These are phyloP conservation scores for Artemisiospiza belli DNA, from an alignment of 2,113 vertebrate genomes.

Conservation along the genomic window DNA sequence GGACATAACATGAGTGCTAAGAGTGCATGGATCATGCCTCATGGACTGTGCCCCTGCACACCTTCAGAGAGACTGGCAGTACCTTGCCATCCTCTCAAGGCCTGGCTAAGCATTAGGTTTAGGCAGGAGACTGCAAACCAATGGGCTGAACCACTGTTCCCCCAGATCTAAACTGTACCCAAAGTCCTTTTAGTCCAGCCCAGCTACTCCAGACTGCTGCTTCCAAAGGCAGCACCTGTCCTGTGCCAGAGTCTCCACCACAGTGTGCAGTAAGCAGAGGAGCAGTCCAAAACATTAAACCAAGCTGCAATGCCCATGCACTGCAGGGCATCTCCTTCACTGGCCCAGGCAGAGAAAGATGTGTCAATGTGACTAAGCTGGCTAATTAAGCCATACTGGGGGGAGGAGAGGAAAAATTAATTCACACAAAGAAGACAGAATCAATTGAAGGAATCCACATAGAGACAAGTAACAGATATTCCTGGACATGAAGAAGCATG, in stretches of 20 bases:
- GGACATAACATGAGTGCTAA: background rate
- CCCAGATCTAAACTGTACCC: background rate
- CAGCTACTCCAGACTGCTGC: background rate
- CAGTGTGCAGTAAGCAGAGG: background rate
- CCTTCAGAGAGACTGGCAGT: background rate
- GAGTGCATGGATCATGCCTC: accelerated
- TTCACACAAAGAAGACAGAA: background rate
- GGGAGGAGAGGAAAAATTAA: background rate
- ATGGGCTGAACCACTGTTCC: background rate
- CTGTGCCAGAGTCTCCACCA: accelerated
- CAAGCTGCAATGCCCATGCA: background rate
- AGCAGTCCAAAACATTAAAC: background rate
- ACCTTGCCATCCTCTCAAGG: background rate
- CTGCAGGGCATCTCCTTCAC: background rate
- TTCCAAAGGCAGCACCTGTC: background rate
- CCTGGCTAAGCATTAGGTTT: background rate
- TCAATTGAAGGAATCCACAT: background rate
- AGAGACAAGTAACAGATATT: constrained; percentile 35
- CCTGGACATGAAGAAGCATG: background rate
- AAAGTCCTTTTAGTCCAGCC: background rate
- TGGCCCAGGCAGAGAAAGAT: background rate
- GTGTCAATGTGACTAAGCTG: background rate
- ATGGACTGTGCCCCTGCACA: accelerated
- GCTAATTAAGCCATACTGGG: background rate
- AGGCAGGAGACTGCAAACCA: background rate